These are phyloP conservation scores for Cepaea hortensis DNA, from an alignment of 2,888 invertebrate species.

Conservation along the genomic window DNA sequence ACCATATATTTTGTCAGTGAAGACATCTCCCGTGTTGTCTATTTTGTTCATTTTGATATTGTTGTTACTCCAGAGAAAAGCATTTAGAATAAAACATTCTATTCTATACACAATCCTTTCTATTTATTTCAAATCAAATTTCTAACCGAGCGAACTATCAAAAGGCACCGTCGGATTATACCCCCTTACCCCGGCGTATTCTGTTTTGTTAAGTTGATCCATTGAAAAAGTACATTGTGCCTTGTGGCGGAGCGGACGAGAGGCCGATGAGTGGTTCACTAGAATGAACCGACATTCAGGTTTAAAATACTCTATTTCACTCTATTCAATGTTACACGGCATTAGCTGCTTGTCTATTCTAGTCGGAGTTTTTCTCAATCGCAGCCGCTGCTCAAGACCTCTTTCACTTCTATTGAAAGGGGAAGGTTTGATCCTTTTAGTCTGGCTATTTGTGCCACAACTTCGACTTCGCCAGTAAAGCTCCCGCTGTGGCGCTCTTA, in stretches of 20 bases:
- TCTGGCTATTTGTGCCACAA: not conserved
- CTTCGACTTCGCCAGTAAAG: not conserved
- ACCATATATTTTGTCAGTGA: not conserved
- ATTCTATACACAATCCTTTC: not conserved
- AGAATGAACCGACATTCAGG: conserved; percentile 9
- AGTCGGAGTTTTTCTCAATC: conserved; percentile 21
- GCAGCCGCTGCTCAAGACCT: conserved; percentile 16
- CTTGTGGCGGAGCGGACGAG: not conserved
- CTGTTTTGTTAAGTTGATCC: conserved; percentile 6
- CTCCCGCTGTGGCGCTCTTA: conserved; percentile 15
- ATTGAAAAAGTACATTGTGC: conserved; percentile 27
- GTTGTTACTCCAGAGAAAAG: not conserved
- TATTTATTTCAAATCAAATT: not conserved
- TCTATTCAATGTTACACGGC: conserved; percentile 23
- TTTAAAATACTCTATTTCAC: conserved; percentile 36
- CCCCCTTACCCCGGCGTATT: not conserved
- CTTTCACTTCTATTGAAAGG: conserved; percentile 9
- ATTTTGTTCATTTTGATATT: not conserved
- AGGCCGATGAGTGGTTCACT: not conserved
- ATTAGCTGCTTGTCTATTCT: conserved; percentile 30
- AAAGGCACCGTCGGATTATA: not conserved
- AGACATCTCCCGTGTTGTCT: not conserved
- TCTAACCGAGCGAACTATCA: not conserved
- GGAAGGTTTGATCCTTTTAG: conserved; percentile 18
- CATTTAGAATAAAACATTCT: not conserved